Conservation (phyloP, 30 jellyfish, hydroid and myxozoan genomes). For the Cassiopea andromeda region DNA sequence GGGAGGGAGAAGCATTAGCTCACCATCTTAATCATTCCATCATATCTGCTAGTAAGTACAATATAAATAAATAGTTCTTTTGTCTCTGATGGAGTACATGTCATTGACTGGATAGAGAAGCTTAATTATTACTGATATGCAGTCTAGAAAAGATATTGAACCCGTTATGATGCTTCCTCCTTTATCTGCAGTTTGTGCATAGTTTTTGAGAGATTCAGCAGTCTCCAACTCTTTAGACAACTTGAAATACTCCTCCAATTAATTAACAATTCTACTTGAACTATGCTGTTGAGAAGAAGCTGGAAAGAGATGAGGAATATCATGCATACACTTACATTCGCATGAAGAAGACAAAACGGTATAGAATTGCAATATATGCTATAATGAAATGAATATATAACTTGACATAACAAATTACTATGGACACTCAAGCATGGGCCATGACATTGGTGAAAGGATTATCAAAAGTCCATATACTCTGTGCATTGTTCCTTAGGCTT, state of each 20-base stretch:
- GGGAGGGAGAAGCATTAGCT: neutral
- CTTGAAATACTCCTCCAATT: constrained; percentile 27
- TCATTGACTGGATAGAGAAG: no score
- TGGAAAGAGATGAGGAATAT: neutral
- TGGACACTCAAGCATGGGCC: neutral
- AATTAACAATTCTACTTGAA: constrained; percentile 27
- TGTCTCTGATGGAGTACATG: neutral
- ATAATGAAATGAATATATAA: neutral
- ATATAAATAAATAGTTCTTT: neutral
- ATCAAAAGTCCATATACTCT: neutral
- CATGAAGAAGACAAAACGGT: neutral
- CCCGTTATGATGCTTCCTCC: constrained; percentile 59
- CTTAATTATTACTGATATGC: neutral
- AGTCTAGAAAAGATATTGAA: neutral
- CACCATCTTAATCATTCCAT: neutral
- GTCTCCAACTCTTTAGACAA: constrained; percentile 33
- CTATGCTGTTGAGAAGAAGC: constrained; percentile 37
- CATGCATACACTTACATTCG: neutral
- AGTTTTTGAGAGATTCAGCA: constrained; percentile 11
- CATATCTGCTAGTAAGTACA: neutral
- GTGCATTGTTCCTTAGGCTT: neutral
- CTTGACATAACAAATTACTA: no score
- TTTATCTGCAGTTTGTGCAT: constrained; percentile 26
- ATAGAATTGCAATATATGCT: neutral
- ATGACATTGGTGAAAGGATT: neutral